Evolutionary conservation across 92 coral and sea anemone species (phyloP).

Genomic region (Porites evermanni): DNA sequence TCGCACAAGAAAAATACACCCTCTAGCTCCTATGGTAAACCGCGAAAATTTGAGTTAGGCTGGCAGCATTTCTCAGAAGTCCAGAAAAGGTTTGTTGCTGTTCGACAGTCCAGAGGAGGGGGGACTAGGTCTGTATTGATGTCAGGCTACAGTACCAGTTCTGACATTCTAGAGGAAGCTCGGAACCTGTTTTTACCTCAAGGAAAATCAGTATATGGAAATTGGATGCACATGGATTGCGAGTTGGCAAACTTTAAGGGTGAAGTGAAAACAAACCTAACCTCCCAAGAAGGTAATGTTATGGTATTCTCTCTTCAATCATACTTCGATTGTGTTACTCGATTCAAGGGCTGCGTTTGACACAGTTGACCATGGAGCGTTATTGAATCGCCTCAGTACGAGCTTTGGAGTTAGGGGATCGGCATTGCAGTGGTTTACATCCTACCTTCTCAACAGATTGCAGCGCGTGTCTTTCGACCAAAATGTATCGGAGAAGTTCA

Average conservation of each 20-base stretch:
- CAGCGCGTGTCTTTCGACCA: too few relatives aligned
- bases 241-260: neutral
- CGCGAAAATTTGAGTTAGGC: constrained; percentile 32
- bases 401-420: too few relatives aligned
- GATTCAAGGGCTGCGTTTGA: too few relatives aligned
- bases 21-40: constrained; percentile 14
- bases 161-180: constrained; percentile 16
- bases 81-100: neutral
- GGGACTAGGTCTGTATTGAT: neutral
- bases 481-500: too few relatives aligned
- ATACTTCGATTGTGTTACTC: constrained; percentile 14
- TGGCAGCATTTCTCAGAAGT: constrained; percentile 38
- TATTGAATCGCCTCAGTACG: too few relatives aligned
- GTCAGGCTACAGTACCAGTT: too few relatives aligned
- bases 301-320: constrained; percentile 28
- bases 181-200: constrained; percentile 20
- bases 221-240: constrained; percentile 7
- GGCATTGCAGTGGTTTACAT: too few relatives aligned
- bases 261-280: too few relatives aligned
- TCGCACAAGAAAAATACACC: neutral
- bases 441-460: too few relatives aligned
- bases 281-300: constrained; percentile 9
- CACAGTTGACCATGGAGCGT: too few relatives aligned
- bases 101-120: neutral
- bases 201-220: constrained; percentile 9